Evolutionary conservation across 1,140 invertebrate genomes (phyloP).

Genomic region (Conus ventricosus): DNA sequence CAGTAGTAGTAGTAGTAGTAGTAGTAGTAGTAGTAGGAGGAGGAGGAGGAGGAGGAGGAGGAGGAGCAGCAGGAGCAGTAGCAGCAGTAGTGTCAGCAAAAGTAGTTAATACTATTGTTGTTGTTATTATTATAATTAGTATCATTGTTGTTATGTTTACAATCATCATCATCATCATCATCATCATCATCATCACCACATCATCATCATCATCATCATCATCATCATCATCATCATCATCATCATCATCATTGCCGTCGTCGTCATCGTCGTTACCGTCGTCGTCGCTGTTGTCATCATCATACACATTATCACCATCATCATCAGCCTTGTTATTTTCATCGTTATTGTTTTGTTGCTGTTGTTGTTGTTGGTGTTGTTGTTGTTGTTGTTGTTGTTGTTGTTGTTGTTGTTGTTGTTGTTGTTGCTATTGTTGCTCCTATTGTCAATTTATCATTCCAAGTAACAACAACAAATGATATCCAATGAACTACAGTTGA

Average conservation of each 20-base stretch:
- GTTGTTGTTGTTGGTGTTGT: neutral
- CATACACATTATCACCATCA: neutral
- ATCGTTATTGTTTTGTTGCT: neutral
- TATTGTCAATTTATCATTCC: no score
- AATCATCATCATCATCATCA: neutral
- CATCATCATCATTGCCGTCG: neutral
- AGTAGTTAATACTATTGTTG: conserved; percentile 1
- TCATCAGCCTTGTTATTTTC: neutral
- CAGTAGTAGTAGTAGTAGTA: no score
- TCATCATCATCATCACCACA: neutral
- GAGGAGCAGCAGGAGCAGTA: no score
- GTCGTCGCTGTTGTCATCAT: neutral
- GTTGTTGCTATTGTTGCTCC: neutral
- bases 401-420: neutral
- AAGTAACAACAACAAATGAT: no score
- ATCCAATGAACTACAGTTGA: no score
- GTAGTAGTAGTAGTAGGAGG: no score
- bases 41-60: no score
- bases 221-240: no score
- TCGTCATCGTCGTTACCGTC: no score
- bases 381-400: neutral
- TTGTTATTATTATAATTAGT: conserved; percentile 23
- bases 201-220: neutral
- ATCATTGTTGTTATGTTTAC: neutral
- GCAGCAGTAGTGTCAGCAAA: no score